Base-by-base conservation (phyloP, 2,113 vertebrate species). In the Dromaius novaehollandiae region DNA sequence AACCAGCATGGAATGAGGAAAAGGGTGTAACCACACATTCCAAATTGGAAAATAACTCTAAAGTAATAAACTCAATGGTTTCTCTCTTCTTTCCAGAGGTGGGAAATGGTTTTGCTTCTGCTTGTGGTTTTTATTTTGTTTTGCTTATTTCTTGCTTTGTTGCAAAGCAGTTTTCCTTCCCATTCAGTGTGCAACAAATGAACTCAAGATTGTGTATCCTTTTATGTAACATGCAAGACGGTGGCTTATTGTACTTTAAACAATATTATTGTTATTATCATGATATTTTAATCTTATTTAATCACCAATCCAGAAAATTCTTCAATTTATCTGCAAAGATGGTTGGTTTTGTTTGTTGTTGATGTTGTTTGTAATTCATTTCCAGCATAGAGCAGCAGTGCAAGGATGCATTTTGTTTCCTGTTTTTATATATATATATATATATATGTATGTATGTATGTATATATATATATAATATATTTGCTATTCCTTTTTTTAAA, bases 381-480 rank as follows among this genome's bases (percentile, higher is more conserved):
- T 95, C 97, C 97, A 98, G 98, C 97, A 95, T 97, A 94, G 88
- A 96, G 98, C 97, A 98, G 98, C 98, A 97, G 97, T 97, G 98
- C 97, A 97, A 98, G 98, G 96, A 98, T 96, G 94, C 96, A 85
- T 97, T 97, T 97, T 98, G 96, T 98, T 98, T 98, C 97, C 98
- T 98, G 97, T 94, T 98, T 97, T 95, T 94, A 96, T 97, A 95
- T 97, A 56, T 98, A 93, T 98, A 97, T 98, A 83, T 98, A 96
- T 98, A 97, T 98, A 84, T 98, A 80, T 98, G 46, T 97, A 76
- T 75, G 50, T 96, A 95, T 98, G 94, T 98, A 96, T 98, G 61
- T 96, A 93, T 96, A 96, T 98, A 98, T 98, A 98, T 98, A 98
- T 98, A 98, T 97, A 97, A 97, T 97, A 98, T 98, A 98, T 98